Evolutionary conservation across 1,140 invertebrate species (phyloP).

Genomic region (Aphaenogaster rudis): DNA sequence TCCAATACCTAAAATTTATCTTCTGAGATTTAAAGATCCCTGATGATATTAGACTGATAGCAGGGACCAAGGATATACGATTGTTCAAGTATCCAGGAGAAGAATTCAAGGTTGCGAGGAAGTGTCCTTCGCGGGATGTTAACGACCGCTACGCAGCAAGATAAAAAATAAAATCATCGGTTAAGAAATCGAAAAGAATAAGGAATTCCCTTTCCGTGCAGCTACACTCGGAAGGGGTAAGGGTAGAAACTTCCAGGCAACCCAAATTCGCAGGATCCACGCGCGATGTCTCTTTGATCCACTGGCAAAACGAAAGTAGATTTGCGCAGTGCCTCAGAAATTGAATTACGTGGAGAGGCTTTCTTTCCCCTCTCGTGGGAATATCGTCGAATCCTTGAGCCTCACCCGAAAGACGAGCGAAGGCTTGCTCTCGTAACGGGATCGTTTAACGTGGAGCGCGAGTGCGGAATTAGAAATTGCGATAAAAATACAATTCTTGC

Average conservation of each 20-base stretch:
- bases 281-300: constrained; percentile 53
- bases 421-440: constrained; percentile 7
- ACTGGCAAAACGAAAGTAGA: constrained; percentile 41
- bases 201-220: background rate
- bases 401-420: background rate
- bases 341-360: constrained; percentile 43
- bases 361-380: constrained; percentile 29
- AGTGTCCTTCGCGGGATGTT: background rate
- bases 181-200: background rate
- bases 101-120: background rate
- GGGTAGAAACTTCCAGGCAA: background rate
- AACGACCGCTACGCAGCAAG: background rate
- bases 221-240: background rate
- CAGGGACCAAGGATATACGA: background rate
- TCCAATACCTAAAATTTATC: background rate
- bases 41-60: background rate
- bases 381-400: constrained; percentile 22
- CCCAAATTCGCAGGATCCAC: constrained; percentile 1
- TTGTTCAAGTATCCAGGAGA: background rate
- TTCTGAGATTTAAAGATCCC: background rate
- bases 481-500: constrained; percentile 4
- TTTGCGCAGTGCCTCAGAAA: constrained; percentile 55
- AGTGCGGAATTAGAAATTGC: constrained; percentile 21
- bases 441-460: background rate
- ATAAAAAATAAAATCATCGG: background rate